These are phyloP conservation scores for Ophthalmotilapia sp. DNA, from an alignment of 2,113 vertebrate species.

Conservation along the genomic window DNA sequence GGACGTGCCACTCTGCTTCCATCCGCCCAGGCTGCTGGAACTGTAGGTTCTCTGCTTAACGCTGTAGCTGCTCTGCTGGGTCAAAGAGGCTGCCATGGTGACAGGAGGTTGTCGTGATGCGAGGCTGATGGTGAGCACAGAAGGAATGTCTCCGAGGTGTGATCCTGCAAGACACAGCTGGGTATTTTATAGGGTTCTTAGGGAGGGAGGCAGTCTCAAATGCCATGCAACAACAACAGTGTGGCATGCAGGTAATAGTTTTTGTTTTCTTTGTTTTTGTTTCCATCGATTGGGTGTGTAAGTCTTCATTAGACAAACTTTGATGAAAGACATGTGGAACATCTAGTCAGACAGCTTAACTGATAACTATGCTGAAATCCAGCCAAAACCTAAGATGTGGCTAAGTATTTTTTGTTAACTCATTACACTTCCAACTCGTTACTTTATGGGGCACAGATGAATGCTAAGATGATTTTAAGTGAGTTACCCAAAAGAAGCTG, in stretches of 20 bases:
- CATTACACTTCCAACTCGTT: not conserved
- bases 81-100: conserved; percentile 8
- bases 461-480: not conserved
- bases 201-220: not conserved
- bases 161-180: not conserved
- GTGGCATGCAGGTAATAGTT: not conserved
- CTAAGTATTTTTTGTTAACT: not conserved
- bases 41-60: not conserved
- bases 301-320: not conserved
- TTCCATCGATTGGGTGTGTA: not conserved
- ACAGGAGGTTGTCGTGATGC: not conserved
- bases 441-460: not conserved
- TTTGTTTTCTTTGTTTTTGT: not conserved
- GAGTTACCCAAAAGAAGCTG: not conserved
- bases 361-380: not conserved
- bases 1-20: not conserved
- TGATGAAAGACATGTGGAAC: not conserved
- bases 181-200: conserved; percentile 12
- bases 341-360: not conserved
- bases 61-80: not conserved
- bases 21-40: not conserved
- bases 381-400: not conserved
- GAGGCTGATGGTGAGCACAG: not conserved
- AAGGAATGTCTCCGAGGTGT: not conserved
- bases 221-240: not conserved